Conservation (phyloP, 1,140 invertebrate species). For the Drosophila ercepeae region DNA sequence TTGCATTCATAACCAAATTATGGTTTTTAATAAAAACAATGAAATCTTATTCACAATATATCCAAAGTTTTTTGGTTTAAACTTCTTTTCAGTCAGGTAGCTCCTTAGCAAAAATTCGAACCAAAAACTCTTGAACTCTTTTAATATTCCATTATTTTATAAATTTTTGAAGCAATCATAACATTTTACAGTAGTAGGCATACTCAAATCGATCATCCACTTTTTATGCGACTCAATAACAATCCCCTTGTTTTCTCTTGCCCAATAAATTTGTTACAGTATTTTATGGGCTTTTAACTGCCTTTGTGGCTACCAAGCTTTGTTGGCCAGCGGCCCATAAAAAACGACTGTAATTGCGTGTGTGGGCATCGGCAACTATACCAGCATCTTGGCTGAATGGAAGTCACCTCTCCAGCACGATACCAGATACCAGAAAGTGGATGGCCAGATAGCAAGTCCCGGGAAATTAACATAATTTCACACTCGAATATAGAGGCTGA, state of each 20-base stretch:
- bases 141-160: not conserved
- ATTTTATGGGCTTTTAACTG: slow-evolving; percentile 80
- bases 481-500: slow-evolving; percentile 53
- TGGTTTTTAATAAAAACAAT: slow-evolving; percentile 17
- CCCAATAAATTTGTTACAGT: slow-evolving; percentile 78
- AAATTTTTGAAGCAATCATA: not conserved
- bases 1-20: slow-evolving; percentile 38
- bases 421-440: slow-evolving; percentile 9
- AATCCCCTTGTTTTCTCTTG: slow-evolving; percentile 23
- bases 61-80: too few species aligned
- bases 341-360: slow-evolving; percentile 57
- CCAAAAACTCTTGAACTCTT: not conserved
- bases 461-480: slow-evolving; percentile 73
- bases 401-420: slow-evolving; percentile 39
- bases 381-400: slow-evolving; percentile 18
- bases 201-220: slow-evolving; percentile 22
- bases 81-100: too few species aligned
- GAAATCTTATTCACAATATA: too few species aligned
- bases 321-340: slow-evolving; percentile 57
- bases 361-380: slow-evolving; percentile 31
- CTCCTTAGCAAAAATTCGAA: too few species aligned
- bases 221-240: slow-evolving; percentile 3
- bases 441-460: slow-evolving; percentile 48
- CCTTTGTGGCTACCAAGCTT: slow-evolving; percentile 75
- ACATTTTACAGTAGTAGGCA: not conserved